A percentile compares a stretch with the other conserved stretches of the same genome.
These are phyloP conservation scores for Labeo calbasu DNA, from an alignment of 2,797 vertebrate genomes.

Conservation along the genomic window DNA sequence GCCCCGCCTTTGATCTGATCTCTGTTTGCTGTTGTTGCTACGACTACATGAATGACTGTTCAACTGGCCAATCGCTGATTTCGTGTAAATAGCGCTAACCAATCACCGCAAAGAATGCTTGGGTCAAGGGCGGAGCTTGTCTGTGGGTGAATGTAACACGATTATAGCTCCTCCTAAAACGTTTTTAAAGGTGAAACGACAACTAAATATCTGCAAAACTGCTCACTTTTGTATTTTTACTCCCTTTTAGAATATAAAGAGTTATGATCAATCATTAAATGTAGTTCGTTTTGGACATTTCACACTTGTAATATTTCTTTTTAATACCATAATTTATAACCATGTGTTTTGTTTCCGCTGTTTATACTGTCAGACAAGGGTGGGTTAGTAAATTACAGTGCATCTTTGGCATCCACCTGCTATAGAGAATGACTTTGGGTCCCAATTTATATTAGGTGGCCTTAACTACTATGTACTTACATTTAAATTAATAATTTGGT, in stretches of 20 bases:
- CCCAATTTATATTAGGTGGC: too few species aligned
- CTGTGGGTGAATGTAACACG: background rate
- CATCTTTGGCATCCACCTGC: background rate
- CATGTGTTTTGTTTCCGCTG: background rate
- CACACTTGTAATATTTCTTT: background rate
- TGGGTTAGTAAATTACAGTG: background rate
- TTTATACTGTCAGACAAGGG: background rate
- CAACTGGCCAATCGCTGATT: slow-evolving; percentile 15
- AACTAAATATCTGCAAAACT: slow-evolving; percentile 49
- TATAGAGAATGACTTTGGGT: too few species aligned
- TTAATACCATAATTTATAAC: background rate
- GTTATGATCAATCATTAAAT: background rate
- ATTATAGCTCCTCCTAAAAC: slow-evolving; percentile 25
- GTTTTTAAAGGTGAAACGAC: slow-evolving; percentile 43
- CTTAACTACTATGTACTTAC: too few species aligned
- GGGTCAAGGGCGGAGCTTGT: background rate
- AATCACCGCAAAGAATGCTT: background rate
- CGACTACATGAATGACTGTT: background rate
- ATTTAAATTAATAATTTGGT: too few species aligned
- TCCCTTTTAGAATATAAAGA: background rate
- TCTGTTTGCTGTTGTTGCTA: slow-evolving; percentile 13
- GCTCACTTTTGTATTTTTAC: background rate
- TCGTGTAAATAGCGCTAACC: background rate
- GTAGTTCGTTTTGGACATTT: background rate
- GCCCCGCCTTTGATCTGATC: background rate